Evolutionary conservation across 2,113 vertebrate species (phyloP), one percentile per base, ranked within the genome.

Genomic region (Atrichornis clamosus): DNA sequence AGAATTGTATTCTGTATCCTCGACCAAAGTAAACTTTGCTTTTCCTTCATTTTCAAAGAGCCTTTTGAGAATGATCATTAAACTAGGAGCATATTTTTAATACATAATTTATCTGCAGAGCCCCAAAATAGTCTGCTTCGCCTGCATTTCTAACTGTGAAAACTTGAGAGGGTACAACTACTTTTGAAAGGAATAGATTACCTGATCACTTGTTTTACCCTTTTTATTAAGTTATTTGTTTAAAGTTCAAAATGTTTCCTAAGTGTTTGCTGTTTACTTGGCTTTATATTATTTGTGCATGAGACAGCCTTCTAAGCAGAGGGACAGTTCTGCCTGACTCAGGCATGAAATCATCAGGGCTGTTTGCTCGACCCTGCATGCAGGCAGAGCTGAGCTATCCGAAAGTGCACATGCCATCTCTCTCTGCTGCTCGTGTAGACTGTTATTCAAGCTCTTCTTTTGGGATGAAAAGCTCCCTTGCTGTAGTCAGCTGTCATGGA

Each of bases 11-110:
- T 84, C 83, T 2, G 0, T 83, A 55, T 77, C 63, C 83, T 93
- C 96, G 94, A 96, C 89, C 88, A 78, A 62, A 37, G 60, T 69
- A 84, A 96, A 96, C 67, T 88, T 95, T 73, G 49, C 32, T 93
- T 94, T 94, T 93, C 20, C 63, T 91, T 95, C 84, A 22, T 52
- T 33, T 90, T 53, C 75, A 65, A 63, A 63, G 41, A 87, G 75
- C 24, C 76, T 94, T 91, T 94, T 81, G 60, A 96, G 95, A 96
- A 91, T 85, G 80, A 93, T 90, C 84, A 84, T 92, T 82, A 86
- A 80, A 92, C 65, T 93, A 87, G 89, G 78, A 92, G 42, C 55
- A 88, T 84, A 41, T 90, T 85, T 92, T 87, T 82, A 95, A 87
- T 94, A 84, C 65, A 89, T 93, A 82, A 91, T 78, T 95, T 87